Evolutionary conservation across 2,797 vertebrate genomes (phyloP).

Genomic region (Prionace glauca): DNA sequence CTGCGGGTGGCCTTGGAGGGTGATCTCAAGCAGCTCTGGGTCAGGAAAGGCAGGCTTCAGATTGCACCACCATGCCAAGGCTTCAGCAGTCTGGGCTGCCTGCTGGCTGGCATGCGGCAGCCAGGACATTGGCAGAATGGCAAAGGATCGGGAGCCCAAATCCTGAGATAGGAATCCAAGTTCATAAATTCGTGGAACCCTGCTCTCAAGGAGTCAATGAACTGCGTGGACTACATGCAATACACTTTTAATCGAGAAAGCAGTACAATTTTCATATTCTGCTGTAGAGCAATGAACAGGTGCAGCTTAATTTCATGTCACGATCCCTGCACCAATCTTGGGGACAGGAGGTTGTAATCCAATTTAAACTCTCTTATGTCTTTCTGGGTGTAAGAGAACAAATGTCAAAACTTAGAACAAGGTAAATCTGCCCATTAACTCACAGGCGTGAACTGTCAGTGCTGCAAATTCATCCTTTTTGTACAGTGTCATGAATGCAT

Average conservation of each 20-base stretch:
- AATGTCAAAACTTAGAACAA: slow-evolving; percentile 26
- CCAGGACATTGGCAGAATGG: background rate
- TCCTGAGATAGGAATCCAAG: too few species aligned
- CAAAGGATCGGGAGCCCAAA: too few species aligned
- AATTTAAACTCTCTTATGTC: background rate
- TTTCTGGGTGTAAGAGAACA: background rate
- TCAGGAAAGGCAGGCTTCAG: background rate
- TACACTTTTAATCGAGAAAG: background rate
- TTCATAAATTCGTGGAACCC: background rate
- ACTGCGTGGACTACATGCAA: background rate
- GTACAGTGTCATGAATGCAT: background rate
- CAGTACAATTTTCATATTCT: background rate
- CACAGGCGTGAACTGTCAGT: background rate
- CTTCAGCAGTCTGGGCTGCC: too few species aligned
- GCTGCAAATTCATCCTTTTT: slow-evolving; percentile 15
- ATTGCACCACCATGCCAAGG: background rate
- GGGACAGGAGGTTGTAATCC: background rate
- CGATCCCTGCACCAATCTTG: background rate
- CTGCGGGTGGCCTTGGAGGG: background rate
- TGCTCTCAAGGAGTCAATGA: background rate
- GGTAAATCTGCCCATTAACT: background rate
- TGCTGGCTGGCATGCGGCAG: background rate
- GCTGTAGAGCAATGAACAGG: background rate
- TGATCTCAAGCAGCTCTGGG: background rate
- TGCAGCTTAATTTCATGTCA: background rate